Evolutionary conservation across 2,113 vertebrate species (phyloP).

Genomic region (Gallinago jamesoni): DNA sequence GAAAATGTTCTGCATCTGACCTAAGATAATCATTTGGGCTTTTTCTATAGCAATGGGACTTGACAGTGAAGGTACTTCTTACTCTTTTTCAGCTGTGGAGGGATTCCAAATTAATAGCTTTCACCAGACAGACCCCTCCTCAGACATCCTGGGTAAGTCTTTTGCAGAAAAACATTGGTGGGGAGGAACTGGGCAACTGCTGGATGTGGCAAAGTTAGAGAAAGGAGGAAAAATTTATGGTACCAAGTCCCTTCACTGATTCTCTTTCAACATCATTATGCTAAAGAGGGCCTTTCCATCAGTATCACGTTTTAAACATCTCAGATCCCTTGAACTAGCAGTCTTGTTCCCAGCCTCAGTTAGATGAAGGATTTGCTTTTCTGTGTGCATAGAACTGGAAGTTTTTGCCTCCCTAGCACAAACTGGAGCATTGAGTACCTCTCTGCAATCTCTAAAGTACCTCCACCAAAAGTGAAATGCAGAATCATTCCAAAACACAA

Average conservation of each 20-base stretch:
- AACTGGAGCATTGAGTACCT: fast-evolving
- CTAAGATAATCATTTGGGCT: background rate
- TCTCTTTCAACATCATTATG: background rate
- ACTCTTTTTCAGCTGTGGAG: background rate
- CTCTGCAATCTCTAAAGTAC: background rate
- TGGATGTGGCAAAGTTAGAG: background rate
- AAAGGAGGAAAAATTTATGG: background rate
- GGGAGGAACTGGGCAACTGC: background rate
- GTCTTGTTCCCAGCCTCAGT: background rate
- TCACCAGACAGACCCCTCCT: background rate
- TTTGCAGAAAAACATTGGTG: background rate
- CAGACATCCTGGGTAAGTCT: background rate
- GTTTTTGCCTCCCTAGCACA: background rate
- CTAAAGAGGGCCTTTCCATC: background rate
- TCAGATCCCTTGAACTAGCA: background rate
- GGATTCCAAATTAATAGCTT: background rate
- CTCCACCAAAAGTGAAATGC: background rate
- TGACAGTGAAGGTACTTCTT: background rate
- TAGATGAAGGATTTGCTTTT: background rate
- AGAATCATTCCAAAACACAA: background rate
- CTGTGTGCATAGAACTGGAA: background rate
- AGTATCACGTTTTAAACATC: background rate
- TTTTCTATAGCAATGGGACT: background rate
- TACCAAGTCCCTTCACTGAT: background rate
- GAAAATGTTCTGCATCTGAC: background rate